Evolutionary conservation across 2,113 vertebrate species (phyloP).

Genomic region (Phycodurus eques): DNA sequence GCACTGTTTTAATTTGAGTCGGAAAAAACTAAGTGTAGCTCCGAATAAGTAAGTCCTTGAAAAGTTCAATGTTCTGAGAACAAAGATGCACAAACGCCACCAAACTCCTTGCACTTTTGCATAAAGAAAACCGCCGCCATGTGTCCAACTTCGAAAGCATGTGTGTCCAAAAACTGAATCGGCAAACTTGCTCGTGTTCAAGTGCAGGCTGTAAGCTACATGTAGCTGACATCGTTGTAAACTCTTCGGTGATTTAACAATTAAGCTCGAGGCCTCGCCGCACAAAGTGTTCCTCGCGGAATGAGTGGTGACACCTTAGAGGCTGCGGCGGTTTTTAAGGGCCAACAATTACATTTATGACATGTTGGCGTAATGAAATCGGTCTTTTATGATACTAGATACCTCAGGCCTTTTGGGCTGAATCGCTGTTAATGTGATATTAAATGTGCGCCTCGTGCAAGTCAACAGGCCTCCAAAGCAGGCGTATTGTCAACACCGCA

Average conservation of each 20-base stretch:
- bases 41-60: background rate
- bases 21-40: background rate
- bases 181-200: background rate
- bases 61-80: background rate
- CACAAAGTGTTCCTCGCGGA: slow-evolving; percentile 12
- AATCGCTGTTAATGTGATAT: slow-evolving; percentile 34
- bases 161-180: background rate
- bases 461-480: slow-evolving; percentile 8
- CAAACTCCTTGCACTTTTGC: background rate
- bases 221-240: slow-evolving; percentile 1
- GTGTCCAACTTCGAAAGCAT: background rate
- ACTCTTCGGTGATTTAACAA: slow-evolving; percentile 25
- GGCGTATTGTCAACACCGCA: background rate
- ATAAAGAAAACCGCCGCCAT: background rate
- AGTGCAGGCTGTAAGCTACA: background rate
- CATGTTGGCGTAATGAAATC: slow-evolving; percentile 54
- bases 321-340: slow-evolving; percentile 11
- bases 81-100: background rate
- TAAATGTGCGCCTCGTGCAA: slow-evolving; percentile 25
- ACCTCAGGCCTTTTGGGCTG: slow-evolving; percentile 31
- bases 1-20: background rate
- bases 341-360: slow-evolving; percentile 53
- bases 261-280: slow-evolving; percentile 39
- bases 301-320: slow-evolving; percentile 32
- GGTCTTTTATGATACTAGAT: slow-evolving; percentile 37